A percentile compares a stretch with the other conserved stretches of the same genome.
phyloP scores from a whole-genome alignment of 2,113 vertebrate genomes.

The Sander vitreus region DNA sequence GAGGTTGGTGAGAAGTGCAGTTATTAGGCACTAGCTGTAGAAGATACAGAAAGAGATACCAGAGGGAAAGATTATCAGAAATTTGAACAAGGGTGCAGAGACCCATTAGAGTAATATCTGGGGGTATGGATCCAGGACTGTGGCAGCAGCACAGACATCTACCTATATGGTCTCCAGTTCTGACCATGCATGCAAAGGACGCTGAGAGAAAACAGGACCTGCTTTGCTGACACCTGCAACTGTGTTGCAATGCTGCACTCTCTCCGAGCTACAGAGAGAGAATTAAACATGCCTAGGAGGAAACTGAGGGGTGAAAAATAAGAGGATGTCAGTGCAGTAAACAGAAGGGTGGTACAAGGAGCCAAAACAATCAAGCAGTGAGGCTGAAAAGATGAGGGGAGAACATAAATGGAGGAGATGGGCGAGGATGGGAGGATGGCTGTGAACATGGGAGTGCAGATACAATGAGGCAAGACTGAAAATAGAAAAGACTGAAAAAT shows the following conservation, averaged over 20 bases:
- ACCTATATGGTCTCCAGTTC: constrained; percentile 12
- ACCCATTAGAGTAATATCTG: background rate
- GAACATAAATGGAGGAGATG: constrained; percentile 25
- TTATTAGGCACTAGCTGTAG: background rate
- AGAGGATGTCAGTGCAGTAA: constrained; percentile 26
- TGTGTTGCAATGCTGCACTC: constrained; percentile 51
- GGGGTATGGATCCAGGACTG: constrained; percentile 3
- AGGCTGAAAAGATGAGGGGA: constrained; percentile 69
- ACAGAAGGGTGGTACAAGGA: constrained; percentile 46
- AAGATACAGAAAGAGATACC: background rate
- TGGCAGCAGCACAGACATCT: constrained; percentile 7
- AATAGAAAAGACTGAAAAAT: constrained; percentile 60
- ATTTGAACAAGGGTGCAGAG: background rate
- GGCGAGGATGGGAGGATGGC: constrained; percentile 55
- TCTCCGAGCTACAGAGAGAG: constrained; percentile 14
- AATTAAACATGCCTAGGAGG: constrained; percentile 44
- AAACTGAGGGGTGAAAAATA: constrained; percentile 31
- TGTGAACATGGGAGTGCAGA: constrained; percentile 49
- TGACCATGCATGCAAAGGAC: constrained; percentile 34
- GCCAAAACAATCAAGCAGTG: constrained; percentile 52
- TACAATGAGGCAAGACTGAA: constrained; percentile 57
- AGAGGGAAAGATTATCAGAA: background rate
- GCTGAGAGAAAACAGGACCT: constrained; percentile 24
- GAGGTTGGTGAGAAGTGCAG: background rate
- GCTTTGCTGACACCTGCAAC: constrained; percentile 65